Conservation (phyloP, 2,888 invertebrate species). For the Sericinus montela region DNA sequence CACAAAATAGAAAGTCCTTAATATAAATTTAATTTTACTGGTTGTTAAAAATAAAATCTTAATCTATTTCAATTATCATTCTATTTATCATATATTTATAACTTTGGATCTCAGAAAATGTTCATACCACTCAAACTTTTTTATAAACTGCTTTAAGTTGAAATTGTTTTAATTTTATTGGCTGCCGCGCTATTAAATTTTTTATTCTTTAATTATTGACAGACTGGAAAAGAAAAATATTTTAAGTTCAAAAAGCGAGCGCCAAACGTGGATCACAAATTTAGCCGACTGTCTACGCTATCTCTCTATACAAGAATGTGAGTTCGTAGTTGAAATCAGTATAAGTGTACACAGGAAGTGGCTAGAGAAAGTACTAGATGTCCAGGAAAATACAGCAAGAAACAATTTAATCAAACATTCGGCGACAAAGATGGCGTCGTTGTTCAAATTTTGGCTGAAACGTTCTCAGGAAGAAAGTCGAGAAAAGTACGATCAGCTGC, state of each 20-base stretch:
- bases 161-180: no score
- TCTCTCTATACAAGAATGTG: slow-evolving; percentile 38
- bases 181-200: no score
- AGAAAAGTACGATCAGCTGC: slow-evolving; percentile 46
- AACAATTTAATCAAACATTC: slow-evolving; percentile 41
- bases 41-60: no score
- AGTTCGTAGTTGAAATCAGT: slow-evolving; percentile 35
- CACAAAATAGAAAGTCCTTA: no score
- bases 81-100: no score
- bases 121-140: no score
- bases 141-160: no score
- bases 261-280: slow-evolving; percentile 82
- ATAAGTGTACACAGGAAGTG: slow-evolving; percentile 45
- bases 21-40: no score
- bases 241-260: slow-evolving; percentile 82
- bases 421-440: slow-evolving; percentile 38
- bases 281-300: slow-evolving; percentile 85
- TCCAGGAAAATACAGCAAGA: slow-evolving; percentile 25
- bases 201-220: slow-evolving; percentile 23
- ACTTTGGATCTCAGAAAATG: no score
- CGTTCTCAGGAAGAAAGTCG: slow-evolving; percentile 34
- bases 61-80: no score
- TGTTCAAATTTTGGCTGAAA: slow-evolving; percentile 54
- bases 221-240: slow-evolving; percentile 81
- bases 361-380: slow-evolving; percentile 37